These are phyloP conservation scores for Limnodromus scolopaceus DNA, from an alignment of 2,797 vertebrate species.

Conservation along the genomic window DNA sequence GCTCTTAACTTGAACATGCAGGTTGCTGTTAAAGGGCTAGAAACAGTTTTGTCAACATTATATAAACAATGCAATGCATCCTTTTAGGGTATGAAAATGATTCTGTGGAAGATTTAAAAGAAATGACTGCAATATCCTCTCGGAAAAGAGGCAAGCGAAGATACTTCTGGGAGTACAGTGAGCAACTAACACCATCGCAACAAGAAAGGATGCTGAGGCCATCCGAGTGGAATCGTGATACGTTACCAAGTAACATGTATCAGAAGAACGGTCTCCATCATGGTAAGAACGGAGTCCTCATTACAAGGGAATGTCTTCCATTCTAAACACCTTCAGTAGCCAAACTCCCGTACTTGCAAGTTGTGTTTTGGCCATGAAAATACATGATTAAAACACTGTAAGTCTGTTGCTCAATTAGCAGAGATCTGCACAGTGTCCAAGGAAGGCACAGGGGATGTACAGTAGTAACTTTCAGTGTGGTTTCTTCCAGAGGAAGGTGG, in stretches of 20 bases:
- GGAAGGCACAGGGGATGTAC: background rate
- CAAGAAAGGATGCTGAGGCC: constrained; percentile 95
- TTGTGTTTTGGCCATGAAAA: background rate
- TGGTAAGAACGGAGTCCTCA: constrained; percentile 78
- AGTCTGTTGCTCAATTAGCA: background rate
- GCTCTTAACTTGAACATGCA: background rate
- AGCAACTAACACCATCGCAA: constrained; percentile 92
- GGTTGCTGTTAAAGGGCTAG: background rate
- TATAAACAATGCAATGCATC: background rate
- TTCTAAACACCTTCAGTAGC: background rate
- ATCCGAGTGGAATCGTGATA: constrained; percentile 95
- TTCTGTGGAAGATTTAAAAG: constrained; percentile 92
- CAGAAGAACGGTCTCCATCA: constrained; percentile 98
- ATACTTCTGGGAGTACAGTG: constrained; percentile 99
- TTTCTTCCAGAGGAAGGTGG: background rate
- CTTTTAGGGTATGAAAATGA: constrained; percentile 93
- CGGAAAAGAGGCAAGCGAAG: constrained; percentile 95
- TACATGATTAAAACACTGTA: background rate
- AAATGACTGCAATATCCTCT: constrained; percentile 89
- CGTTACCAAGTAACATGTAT: constrained; percentile 97
- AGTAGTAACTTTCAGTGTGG: constrained; percentile 8
- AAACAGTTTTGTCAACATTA: background rate
- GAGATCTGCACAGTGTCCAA: background rate
- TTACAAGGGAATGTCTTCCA: background rate
- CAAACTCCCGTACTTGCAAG: background rate